Base-by-base conservation (phyloP, 92 coral and sea anemone species). In the Paramuricea clavata region DNA sequence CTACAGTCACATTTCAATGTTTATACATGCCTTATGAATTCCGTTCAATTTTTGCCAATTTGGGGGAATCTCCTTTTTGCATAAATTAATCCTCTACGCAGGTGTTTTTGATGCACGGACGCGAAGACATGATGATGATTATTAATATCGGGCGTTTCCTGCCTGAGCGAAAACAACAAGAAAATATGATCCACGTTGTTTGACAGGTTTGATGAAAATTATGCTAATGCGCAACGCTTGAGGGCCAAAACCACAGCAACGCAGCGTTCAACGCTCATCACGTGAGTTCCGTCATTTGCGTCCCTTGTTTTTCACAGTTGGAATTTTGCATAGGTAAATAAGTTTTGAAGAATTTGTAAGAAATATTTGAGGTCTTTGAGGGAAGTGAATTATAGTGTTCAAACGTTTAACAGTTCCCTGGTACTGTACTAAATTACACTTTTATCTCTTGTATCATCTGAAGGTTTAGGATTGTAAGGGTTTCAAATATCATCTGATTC, bases 71-170 rank as follows among this genome's bases (percentile, higher is more conserved):
- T 19, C 62, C 62, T 54, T 47, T 15, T 54, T 19, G 25, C 7
- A 17, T 17, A 21, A 17, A 54, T 54, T 54, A 54, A 19, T 54
- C 62, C 21, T 21, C 23, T 21, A 7, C 26, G 62, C 62, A 54
- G 23, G 25, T 54, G 62, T 54, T 21, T 6, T 19, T 7, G 26
- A 54, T 47, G 52, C 52, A 47, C 3, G 10, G 35, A 22, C 33
- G 81, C 81, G 33, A 74, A 1, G 11, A 43, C 47, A 43, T 25
- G 79, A 44, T 73, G 17, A 54, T 4, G 79, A 73, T 21, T 33
- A 73, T 73, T 26, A 12, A 49, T 42, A 44, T n/a, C 30, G 11
- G 30, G 57, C 30, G 7, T 0, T 73, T 73, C 68, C 82, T 76
- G 56, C 22, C 44, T 13, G 26, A 17, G 36, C 44, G 23, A 76